Evolutionary conservation across 2,797 vertebrate genomes (phyloP).

Genomic region (Zalophus californianus): DNA sequence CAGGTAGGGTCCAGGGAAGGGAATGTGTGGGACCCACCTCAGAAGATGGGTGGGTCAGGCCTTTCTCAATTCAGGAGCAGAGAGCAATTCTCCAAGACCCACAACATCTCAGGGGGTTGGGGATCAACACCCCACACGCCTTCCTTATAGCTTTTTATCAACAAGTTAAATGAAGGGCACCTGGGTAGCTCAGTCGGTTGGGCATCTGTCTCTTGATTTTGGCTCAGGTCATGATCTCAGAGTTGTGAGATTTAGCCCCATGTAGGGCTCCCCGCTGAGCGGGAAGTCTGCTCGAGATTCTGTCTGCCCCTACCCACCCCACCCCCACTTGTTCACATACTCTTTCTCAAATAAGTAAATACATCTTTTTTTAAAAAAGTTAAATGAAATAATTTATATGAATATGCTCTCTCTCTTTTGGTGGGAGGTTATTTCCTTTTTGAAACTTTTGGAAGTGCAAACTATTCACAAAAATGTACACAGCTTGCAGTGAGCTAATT

Average conservation of each 20-base stretch:
- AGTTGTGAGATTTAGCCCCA: background rate
- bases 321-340: background rate
- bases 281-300: fast-evolving
- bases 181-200: background rate
- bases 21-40: fast-evolving
- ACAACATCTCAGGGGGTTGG: fast-evolving
- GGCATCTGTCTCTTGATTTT: background rate
- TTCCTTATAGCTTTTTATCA: background rate
- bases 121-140: background rate
- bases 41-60: background rate
- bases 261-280: background rate
- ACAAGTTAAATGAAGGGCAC: background rate
- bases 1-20: no score
- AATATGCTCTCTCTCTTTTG: background rate
- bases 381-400: background rate
- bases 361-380: background rate
- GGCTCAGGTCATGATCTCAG: background rate
- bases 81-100: background rate
- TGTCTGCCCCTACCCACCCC: background rate
- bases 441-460: background rate
- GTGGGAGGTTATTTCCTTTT: background rate
- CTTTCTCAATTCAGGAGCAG: background rate
- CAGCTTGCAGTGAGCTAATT: background rate
- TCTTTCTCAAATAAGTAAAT: background rate
- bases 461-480: background rate